phyloP scores from a whole-genome alignment of 2,888 invertebrate genomes.

The Volucella zonaria region DNA sequence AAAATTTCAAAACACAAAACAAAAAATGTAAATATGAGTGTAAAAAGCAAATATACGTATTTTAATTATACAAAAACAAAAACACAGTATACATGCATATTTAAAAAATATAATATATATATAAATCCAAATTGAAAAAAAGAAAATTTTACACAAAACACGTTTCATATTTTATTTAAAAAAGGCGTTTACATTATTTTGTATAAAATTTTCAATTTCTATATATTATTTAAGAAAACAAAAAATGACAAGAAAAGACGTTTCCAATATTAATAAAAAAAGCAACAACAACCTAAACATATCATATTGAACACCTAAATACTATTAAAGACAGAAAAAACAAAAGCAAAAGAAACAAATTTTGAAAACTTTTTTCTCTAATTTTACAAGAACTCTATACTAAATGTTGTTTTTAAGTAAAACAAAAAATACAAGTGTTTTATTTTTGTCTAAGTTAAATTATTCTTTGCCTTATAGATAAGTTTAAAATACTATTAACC shows the following conservation, averaged over 20 bases:
- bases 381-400: constrained; percentile 63
- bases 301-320: constrained; percentile 81
- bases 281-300: constrained; percentile 79
- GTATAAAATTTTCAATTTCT: constrained; percentile 4
- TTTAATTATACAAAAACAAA: too few relatives aligned
- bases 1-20: background rate
- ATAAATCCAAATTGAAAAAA: background rate
- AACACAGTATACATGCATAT: constrained; percentile 10
- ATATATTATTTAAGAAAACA: constrained; percentile 24
- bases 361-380: constrained; percentile 36
- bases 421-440: background rate
- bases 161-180: constrained; percentile 28
- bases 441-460: constrained; percentile 39
- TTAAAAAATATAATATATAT: background rate
- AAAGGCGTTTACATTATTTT: constrained; percentile 16
- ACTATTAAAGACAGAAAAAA: constrained; percentile 69
- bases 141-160: constrained; percentile 7
- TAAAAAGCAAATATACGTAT: background rate
- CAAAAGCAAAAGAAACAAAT: constrained; percentile 71
- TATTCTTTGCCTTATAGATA: constrained; percentile 52
- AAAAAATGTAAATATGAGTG: background rate
- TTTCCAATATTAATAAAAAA: constrained; percentile 66
- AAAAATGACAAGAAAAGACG: constrained; percentile 16
- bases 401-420: constrained; percentile 49
- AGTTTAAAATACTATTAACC: constrained; percentile 19